Evolutionary conservation across 2,888 invertebrate genomes (phyloP).

Genomic region (Mesorhabditis belari): DNA sequence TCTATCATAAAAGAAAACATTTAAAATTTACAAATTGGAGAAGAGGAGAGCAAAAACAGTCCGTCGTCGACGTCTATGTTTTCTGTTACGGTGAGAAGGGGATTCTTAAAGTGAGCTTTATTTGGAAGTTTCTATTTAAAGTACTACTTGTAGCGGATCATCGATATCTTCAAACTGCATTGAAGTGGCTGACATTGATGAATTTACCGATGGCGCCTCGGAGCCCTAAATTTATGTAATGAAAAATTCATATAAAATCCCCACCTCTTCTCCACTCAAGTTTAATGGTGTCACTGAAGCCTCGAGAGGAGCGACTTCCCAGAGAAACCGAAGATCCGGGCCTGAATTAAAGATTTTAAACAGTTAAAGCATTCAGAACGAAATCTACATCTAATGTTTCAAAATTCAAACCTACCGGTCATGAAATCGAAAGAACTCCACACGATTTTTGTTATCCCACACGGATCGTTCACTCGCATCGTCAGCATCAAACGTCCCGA

Average conservation of each 20-base stretch:
- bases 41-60: background rate
- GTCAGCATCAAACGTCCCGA: conserved; percentile 20
- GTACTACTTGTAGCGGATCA: conserved; percentile 29
- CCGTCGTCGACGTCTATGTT: background rate
- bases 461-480: conserved; percentile 22
- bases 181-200: conserved; percentile 26
- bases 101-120: conserved; percentile 6
- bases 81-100: conserved; percentile 7
- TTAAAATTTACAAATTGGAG: background rate
- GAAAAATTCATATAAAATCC: too few relatives aligned
- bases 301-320: background rate
- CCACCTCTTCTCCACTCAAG: conserved; percentile 23
- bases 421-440: conserved; percentile 50
- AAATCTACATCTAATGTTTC: background rate
- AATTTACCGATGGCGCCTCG: conserved; percentile 29
- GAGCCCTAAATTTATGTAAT: conserved; percentile 7
- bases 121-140: background rate
- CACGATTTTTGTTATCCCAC: conserved; percentile 41
- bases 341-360: too few relatives aligned
- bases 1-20: too few relatives aligned
- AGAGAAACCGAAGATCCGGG: too few relatives aligned
- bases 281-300: conserved; percentile 18
- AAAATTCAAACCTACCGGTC: conserved; percentile 25
- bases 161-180: conserved; percentile 46
- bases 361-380: background rate